phyloP scores from a whole-genome alignment of 1,140 invertebrate genomes.

The Drosophila serrata region DNA sequence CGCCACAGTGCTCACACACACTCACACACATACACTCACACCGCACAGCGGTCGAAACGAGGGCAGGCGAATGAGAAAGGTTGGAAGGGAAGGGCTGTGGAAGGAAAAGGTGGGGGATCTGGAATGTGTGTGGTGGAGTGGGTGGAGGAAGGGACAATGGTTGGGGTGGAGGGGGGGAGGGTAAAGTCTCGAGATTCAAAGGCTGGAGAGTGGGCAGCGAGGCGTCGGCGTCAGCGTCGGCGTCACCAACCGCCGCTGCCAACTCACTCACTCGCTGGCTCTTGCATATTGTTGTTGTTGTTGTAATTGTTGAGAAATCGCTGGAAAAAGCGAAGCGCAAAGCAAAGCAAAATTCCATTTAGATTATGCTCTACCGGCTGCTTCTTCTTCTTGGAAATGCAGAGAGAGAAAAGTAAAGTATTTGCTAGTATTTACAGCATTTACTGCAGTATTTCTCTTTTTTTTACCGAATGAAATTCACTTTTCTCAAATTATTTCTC shows the following conservation, averaged over 20 bases:
- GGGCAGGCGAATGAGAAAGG: conserved; percentile 33
- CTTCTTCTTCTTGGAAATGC: conserved; percentile 12
- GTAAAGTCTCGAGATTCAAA: background rate
- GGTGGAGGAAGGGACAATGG: conserved; percentile 19
- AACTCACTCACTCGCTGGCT: conserved; percentile 8
- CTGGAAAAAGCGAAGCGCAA: conserved; percentile 62
- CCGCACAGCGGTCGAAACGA: conserved; percentile 51
- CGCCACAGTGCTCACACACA: conserved; percentile 17
- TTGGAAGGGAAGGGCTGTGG: conserved; percentile 14
- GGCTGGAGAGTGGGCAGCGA: conserved; percentile 22
- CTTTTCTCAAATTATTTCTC: too few relatives aligned
- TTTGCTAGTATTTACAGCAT: too few relatives aligned
- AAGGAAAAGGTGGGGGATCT: conserved; percentile 9
- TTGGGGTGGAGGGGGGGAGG: background rate
- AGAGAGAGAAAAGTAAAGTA: too few relatives aligned
- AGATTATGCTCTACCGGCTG: conserved; percentile 60
- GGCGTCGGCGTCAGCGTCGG: conserved; percentile 14
- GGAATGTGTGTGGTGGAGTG: conserved; percentile 22
- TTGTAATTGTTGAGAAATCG: conserved; percentile 63
- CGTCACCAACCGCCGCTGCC: conserved; percentile 15
- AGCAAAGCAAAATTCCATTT: conserved; percentile 73
- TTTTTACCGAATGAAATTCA: too few relatives aligned
- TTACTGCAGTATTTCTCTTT: too few relatives aligned
- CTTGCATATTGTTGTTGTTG: conserved; percentile 7
- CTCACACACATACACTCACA: conserved; percentile 2